These are phyloP conservation scores for Aspidapion aeneum DNA, from an alignment of 2,888 invertebrate species.

Conservation along the genomic window DNA sequence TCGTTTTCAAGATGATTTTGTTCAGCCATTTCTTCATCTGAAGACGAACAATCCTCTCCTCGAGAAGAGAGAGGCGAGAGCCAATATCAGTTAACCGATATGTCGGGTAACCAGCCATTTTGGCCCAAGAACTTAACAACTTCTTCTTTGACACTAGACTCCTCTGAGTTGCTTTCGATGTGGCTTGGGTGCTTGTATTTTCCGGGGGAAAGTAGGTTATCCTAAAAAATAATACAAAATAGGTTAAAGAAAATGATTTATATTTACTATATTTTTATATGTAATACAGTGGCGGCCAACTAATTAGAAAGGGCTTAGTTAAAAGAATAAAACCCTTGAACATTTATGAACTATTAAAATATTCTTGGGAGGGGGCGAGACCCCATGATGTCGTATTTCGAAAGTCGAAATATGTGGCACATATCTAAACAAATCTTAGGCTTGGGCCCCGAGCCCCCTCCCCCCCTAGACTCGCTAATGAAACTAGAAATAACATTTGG, in stretches of 20 bases:
- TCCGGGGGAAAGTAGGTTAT: slow-evolving; percentile 37
- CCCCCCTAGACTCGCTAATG: too few relatives aligned
- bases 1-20: not conserved
- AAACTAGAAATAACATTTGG: too few relatives aligned
- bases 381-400: too few relatives aligned
- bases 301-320: too few relatives aligned
- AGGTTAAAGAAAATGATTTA: not conserved
- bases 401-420: too few relatives aligned
- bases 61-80: slow-evolving; percentile 1
- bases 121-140: slow-evolving; percentile 42
- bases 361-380: too few relatives aligned
- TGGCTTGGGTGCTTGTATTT: slow-evolving; percentile 30
- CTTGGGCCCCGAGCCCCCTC: too few relatives aligned
- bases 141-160: slow-evolving; percentile 38
- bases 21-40: not conserved
- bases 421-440: too few relatives aligned
- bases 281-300: too few relatives aligned
- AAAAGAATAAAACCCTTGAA: too few relatives aligned
- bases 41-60: not conserved
- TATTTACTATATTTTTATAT: not conserved
- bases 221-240: slow-evolving; percentile 32
- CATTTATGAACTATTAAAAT: too few relatives aligned
- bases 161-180: slow-evolving; percentile 29
- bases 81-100: slow-evolving; percentile 31
- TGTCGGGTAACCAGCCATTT: slow-evolving; percentile 43